Conservation (phyloP, 2,888 invertebrate species). For the Lasius fuliginosus region DNA sequence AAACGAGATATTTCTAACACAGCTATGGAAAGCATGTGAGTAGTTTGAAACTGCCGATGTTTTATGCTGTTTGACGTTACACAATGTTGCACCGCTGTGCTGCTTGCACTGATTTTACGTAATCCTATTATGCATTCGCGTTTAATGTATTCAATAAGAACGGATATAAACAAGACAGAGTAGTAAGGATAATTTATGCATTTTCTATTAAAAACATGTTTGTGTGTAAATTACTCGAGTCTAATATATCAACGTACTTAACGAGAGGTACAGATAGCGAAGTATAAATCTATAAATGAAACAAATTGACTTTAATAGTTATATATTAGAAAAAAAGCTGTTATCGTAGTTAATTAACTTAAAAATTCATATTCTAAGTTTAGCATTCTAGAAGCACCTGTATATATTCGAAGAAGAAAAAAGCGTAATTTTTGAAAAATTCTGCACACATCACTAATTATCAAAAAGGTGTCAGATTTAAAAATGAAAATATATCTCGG, state of each 20-base stretch:
- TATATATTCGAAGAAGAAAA: not conserved
- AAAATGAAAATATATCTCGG: not conserved
- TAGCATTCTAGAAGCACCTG: not conserved
- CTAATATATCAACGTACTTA: not conserved
- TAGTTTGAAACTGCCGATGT: slow-evolving; percentile 38
- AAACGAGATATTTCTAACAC: slow-evolving; percentile 42
- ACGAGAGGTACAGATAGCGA: not conserved
- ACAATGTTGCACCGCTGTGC: slow-evolving; percentile 32
- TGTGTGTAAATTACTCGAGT: not conserved
- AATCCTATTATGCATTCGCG: slow-evolving; percentile 26
- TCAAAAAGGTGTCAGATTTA: not conserved
- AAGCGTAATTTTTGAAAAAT: slow-evolving; percentile 1
- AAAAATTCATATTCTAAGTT: not conserved
- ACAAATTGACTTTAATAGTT: not conserved
- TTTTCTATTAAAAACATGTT: slow-evolving; percentile 1
- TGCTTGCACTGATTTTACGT: slow-evolving; percentile 39
- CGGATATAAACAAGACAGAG: not conserved
- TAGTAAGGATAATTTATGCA: not conserved
- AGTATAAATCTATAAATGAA: not conserved
- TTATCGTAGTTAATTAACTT: not conserved
- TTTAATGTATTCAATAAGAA: slow-evolving; percentile 25
- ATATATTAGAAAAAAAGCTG: not conserved
- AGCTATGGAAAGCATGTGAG: slow-evolving; percentile 40
- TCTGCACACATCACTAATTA: not conserved
- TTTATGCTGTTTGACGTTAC: slow-evolving; percentile 47